Conservation (phyloP, 1,140 invertebrate genomes). For the Pachyrhynchus sulphureomaculatus region DNA sequence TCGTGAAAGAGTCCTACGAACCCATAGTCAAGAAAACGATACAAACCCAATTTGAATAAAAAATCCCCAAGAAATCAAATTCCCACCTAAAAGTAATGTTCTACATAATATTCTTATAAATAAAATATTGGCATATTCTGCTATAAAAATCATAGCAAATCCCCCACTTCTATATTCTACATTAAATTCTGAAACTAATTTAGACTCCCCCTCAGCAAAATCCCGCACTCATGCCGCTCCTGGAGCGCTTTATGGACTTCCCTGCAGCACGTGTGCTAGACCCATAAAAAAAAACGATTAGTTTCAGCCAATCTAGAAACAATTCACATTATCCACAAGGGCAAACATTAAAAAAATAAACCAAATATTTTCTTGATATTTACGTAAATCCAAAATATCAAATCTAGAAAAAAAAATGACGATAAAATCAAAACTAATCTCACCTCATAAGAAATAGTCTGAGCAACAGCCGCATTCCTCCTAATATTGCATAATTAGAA, state of each 20-base stretch:
- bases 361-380: slow-evolving; percentile 52
- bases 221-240: no score
- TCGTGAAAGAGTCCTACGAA: slow-evolving; percentile 59
- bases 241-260: no score
- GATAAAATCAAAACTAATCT: slow-evolving; percentile 60
- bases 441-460: no score
- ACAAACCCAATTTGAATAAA: slow-evolving; percentile 56
- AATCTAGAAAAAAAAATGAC: slow-evolving; percentile 53
- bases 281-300: no score
- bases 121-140: slow-evolving; percentile 69
- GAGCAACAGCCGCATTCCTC: slow-evolving; percentile 61
- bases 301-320: no score
- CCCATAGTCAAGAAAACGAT: slow-evolving; percentile 59
- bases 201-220: slow-evolving; percentile 73
- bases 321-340: slow-evolving; percentile 59
- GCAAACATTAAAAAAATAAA: slow-evolving; percentile 57
- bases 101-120: slow-evolving; percentile 63
- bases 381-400: slow-evolving; percentile 11
- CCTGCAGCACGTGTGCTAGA: no score
- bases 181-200: slow-evolving; percentile 78
- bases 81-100: slow-evolving; percentile 56
- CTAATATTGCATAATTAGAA: slow-evolving; percentile 67
- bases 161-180: slow-evolving; percentile 65
- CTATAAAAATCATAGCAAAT: slow-evolving; percentile 75
- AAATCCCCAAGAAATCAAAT: slow-evolving; percentile 53